Conservation (phyloP, 2,888 invertebrate genomes). For the Tenthredo notha region DNA sequence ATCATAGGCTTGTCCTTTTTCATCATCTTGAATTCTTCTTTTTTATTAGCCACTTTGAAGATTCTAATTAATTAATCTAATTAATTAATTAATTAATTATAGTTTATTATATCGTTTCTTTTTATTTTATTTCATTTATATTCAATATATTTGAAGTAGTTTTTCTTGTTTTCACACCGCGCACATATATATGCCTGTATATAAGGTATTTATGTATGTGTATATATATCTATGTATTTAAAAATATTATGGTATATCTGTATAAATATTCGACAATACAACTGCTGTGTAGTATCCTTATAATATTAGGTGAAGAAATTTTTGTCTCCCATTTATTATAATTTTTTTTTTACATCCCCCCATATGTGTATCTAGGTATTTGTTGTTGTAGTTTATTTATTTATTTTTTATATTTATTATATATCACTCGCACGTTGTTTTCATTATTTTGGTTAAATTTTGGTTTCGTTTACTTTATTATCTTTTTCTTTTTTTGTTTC, state of each 20-base stretch:
- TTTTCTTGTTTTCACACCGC: background rate
- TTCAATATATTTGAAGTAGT: background rate
- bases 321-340: no score
- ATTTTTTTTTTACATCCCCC: background rate
- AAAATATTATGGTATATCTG: background rate
- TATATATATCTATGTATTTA: background rate
- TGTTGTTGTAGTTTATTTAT: background rate
- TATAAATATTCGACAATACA: background rate
- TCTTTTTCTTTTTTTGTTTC: background rate
- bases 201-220: background rate
- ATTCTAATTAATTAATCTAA: background rate
- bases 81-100: no score
- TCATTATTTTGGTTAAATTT: constrained; percentile 56
- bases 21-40: constrained; percentile 81
- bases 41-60: constrained; percentile 41
- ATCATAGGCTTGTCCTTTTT: constrained; percentile 93
- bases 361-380: background rate
- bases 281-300: background rate
- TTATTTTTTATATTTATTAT: background rate
- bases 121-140: background rate
- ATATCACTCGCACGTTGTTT: constrained; percentile 25
- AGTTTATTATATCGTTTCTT: background rate
- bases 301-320: background rate
- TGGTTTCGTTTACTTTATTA: constrained; percentile 56
- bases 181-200: background rate